phyloP scores from a whole-genome alignment of 2,888 invertebrate genomes.

The Papilio elwesi region DNA sequence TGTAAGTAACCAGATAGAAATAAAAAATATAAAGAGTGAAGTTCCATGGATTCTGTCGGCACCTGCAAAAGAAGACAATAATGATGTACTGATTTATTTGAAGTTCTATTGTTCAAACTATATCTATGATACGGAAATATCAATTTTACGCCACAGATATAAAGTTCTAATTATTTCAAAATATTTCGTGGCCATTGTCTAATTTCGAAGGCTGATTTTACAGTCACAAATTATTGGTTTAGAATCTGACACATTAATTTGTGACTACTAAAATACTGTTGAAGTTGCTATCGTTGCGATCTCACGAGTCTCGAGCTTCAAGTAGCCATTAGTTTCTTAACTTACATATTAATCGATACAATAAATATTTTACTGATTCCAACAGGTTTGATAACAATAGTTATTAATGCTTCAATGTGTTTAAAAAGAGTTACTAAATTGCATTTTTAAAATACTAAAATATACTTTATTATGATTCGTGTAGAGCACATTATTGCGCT shows the following conservation, averaged over 20 bases:
- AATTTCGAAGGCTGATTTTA: neutral
- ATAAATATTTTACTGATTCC: neutral
- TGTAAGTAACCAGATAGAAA: conserved; percentile 15
- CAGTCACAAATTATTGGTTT: conserved; percentile 5
- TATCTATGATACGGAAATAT: neutral
- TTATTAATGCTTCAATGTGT: neutral
- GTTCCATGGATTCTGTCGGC: conserved; percentile 17
- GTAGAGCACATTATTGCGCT: neutral
- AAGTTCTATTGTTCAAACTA: neutral
- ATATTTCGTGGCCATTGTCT: neutral
- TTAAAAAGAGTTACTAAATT: neutral
- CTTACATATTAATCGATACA: neutral
- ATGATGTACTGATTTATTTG: neutral
- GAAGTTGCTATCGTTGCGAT: conserved; percentile 12
- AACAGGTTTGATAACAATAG: neutral
- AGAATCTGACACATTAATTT: conserved; percentile 5
- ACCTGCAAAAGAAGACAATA: conserved; percentile 32
- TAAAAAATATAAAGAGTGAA: conserved; percentile 11
- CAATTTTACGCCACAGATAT: neutral
- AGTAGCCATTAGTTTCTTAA: neutral
- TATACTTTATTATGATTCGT: neutral
- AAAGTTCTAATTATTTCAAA: neutral
- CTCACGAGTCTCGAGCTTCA: conserved; percentile 9
- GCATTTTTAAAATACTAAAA: neutral
- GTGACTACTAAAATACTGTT: conserved; percentile 11